Evolutionary conservation across 2,888 invertebrate species (phyloP), one percentile per base, ranked within the genome.

Genomic region (Caenorhabditis imperialis): DNA sequence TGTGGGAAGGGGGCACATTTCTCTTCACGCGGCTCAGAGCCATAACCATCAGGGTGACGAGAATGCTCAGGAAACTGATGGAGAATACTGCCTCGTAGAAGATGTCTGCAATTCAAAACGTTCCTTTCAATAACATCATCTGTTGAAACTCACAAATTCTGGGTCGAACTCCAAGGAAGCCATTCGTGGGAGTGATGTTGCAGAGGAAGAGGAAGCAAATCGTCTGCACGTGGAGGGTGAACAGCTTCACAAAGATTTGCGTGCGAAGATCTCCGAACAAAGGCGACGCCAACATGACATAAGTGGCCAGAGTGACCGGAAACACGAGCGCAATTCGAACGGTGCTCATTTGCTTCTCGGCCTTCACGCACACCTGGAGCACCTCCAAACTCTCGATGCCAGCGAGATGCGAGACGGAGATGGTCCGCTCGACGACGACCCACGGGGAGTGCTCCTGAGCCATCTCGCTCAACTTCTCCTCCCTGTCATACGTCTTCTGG

Each of bases 141-240:
- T n/a, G n/a, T n/a, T n/a, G n/a, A 25, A 44, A 74, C 81, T 78
- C 42, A 86, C 86, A 86, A 48, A 86, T 79, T 57, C 81, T 79
- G 3, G 86, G 86, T 47, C 85, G 82, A 3, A 75, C 76, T 38
- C 84, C 85, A 0, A 78, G 78, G 50, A 86, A 86, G 4, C 86
- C 86, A 65, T 84, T 85, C 6, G 74, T 54, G 5, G 86, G 86
- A 8, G 86, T 86, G 16, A 86, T 85, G 1, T 83, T 83, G 65
- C 84, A 84, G 10, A 86, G 69, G 62, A 82, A 86, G 3, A 86
- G 72, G 74, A 86, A 86, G 57, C 86, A 86, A 47, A 87, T 50
- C 2, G 86, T 87, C 70, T 86, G 86, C 12, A 86, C 54, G 12
- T 73, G 61, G 6, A 86, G 76, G 7, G 81, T 81, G 48, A 85